Evolutionary conservation across 2,888 invertebrate species (phyloP), one percentile per base, ranked within the genome.

Genomic region (Augiades crinisus): DNA sequence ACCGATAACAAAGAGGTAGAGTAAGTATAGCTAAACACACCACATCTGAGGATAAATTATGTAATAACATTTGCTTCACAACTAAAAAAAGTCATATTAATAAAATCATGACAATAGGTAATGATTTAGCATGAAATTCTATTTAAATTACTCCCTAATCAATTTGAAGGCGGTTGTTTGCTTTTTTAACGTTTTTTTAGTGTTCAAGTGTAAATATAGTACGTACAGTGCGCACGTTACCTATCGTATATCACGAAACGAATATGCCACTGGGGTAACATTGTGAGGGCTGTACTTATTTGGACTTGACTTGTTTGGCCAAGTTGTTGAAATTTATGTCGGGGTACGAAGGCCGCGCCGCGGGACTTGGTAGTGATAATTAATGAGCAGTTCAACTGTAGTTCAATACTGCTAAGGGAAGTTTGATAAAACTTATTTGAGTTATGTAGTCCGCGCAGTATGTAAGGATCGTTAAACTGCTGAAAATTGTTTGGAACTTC

Each of bases 301-400:
- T 81, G 75, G 69, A 78, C 76, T 80, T 77, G 62, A 75, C 73
- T 79, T 81, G 81, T 84, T 83, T 79, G 77, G 70, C 68, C 70
- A 79, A 83, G 78, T 84, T 86, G 78, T 78, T 66, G 68, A 67
- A 79, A 85, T 85, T 85, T 82, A 85, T 85, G 83, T 78, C 67
- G 63, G 75, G 79, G 73, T 77, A 75, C 77, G 78, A 75, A 78
- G 68, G 67, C 67, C 64, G 65, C 66, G 69, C 65, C 71, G 64
- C 69, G 72, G 76, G 77, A 75, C 75, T 62, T 67, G 73, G 78
- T 78, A 81, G 78, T 80, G 81, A 66, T 76, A 81, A 84, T 82
- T 80, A 84, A 85, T 78, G 83, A 81, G 73, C 59, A 63, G 66
- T 65, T 65, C 68, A 66, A 56, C 53, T 56, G 44, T 47, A 57